Base-by-base conservation (phyloP, 2,113 vertebrate genomes). In the Myiagra hebetior region DNA sequence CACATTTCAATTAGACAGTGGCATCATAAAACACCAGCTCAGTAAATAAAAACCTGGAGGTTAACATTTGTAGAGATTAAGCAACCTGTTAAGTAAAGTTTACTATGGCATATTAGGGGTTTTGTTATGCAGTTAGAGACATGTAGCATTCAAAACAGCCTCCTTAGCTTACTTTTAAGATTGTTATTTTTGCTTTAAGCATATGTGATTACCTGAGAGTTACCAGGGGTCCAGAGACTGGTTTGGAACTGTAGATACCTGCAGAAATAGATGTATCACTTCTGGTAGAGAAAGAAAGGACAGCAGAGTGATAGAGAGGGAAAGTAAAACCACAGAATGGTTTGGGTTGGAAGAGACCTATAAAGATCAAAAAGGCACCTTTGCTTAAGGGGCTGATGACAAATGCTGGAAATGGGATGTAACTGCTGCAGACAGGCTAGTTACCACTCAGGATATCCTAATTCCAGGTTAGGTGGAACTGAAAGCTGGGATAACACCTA, bases 61-160 rank as follows among this genome's bases (percentile, higher is more conserved):
- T 93, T 93, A 96, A 68, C 88, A 93, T 87, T 97, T 97, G 85
- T 81, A 77, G 91, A 95, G 93, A 56, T 96, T 96, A 96, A 97
- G 68, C 89, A 89, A 72, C 87, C 96, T 97, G 95, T 97, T 97
- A 97, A 98, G 55, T 91, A 97, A 98, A 96, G 96, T 91, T 97
- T 95, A 85, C 67, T 22, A 11, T 39, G 57, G 69, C 55, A 52
- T 31, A 13, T 73, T 70, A 90, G 50, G 77, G 30, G 1, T 33
- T 97, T 79, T 79, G 35, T 93, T 87, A 65, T 67, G 95, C 91
- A 59, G 44, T 55, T 81, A 53, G 23, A 42, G 17, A 64, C n/a
- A 91, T 10, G 23, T 65, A 56, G 49, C 31, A 69, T 41, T 31
- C n/a, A 33, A 87, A 92, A 10, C 13, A 84, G 19, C 22, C 12